Percentiles rank a stretch among this genome's conserved stretches.
Conservation (phyloP, 2,888 invertebrate genomes). For the Dyspetes luteomarginatus region DNA sequence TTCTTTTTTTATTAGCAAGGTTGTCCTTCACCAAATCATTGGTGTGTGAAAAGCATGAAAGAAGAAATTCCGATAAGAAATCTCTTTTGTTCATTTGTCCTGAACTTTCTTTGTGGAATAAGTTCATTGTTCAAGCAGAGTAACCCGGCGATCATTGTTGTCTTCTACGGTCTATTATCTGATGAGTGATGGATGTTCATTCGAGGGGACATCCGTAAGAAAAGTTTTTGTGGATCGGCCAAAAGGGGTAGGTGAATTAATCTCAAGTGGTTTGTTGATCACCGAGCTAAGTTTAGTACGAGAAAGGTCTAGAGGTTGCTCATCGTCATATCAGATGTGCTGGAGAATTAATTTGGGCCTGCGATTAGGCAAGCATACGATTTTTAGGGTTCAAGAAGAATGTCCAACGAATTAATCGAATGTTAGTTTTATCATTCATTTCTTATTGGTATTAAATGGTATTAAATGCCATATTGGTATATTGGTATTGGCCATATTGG, state of each 20-base stretch:
- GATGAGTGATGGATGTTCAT: neutral
- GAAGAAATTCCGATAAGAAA: constrained; percentile 3
- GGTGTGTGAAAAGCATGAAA: neutral
- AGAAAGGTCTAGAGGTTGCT: too few relatives aligned
- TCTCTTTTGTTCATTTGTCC: constrained; percentile 5
- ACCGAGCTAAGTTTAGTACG: too few relatives aligned
- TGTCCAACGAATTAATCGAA: too few relatives aligned
- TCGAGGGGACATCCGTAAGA: neutral
- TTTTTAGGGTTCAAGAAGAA: too few relatives aligned
- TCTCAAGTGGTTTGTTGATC: neutral
- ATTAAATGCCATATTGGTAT: too few relatives aligned
- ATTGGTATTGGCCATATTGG: too few relatives aligned
- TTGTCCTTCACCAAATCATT: neutral
- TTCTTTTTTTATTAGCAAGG: constrained; percentile 9
- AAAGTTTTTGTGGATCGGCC: neutral
- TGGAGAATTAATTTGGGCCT: too few relatives aligned
- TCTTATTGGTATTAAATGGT: too few relatives aligned
- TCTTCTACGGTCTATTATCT: neutral
- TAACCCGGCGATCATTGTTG: neutral
- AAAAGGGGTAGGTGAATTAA: neutral
- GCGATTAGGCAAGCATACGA: too few relatives aligned
- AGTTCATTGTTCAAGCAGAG: neutral
- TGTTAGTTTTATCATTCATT: too few relatives aligned
- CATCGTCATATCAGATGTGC: too few relatives aligned
- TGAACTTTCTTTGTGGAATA: constrained; percentile 6